Conservation (phyloP, 2,113 vertebrate species). For the Propithecus coquereli region DNA sequence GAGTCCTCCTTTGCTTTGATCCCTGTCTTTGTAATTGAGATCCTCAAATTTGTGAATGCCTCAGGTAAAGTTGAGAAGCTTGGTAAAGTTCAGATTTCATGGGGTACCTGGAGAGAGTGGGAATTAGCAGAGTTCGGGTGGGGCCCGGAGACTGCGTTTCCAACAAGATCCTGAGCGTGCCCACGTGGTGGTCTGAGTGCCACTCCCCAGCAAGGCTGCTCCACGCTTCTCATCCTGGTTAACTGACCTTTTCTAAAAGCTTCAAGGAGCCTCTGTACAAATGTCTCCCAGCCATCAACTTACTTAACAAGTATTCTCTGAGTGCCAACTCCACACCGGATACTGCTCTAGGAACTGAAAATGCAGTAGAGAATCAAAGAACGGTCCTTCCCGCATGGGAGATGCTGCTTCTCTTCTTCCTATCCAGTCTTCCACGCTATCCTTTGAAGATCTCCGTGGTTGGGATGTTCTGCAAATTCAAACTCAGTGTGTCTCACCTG, state of each 20-base stretch:
- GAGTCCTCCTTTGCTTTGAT: background rate
- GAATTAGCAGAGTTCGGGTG: no score
- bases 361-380: background rate
- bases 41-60: background rate
- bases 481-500: background rate
- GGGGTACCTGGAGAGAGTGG: background rate
- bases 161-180: background rate
- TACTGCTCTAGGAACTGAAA: background rate
- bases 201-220: background rate
- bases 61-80: background rate
- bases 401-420: no score
- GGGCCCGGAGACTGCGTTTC: background rate
- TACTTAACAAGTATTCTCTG: background rate
- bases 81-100: background rate
- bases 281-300: background rate
- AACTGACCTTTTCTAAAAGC: background rate
- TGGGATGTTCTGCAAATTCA: background rate
- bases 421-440: background rate
- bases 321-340: background rate
- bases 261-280: background rate
- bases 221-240: background rate
- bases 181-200: rapidly evolving
- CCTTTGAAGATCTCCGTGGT: background rate
- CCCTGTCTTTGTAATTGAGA: background rate
- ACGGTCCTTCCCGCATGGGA: background rate